These are phyloP conservation scores for Stenolophus ochropezus DNA, from an alignment of 2,888 invertebrate species.

Conservation along the genomic window DNA sequence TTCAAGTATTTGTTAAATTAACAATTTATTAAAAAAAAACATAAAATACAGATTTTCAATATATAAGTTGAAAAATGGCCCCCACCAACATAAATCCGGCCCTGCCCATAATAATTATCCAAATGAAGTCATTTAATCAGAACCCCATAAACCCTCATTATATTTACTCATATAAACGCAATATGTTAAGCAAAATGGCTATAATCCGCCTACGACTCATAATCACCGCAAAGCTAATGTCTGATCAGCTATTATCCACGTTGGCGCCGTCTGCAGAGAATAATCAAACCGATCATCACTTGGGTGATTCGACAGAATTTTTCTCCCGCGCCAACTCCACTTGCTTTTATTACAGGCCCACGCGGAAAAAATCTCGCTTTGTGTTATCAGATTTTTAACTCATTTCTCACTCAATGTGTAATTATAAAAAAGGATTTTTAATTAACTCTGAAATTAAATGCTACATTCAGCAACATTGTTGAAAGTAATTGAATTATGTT, in stretches of 20 bases:
- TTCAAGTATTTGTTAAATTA: too few species aligned
- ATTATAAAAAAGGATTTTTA: conserved; percentile 6
- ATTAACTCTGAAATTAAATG: conserved; percentile 7
- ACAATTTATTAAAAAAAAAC: too few species aligned
- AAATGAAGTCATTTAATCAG: conserved; percentile 10
- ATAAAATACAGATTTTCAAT: too few species aligned
- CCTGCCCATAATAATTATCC: not conserved
- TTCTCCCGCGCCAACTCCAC: not conserved
- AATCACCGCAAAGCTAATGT: conserved; percentile 14
- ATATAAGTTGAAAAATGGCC: too few species aligned
- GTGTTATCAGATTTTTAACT: conserved; percentile 20
- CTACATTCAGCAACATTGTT: not conserved
- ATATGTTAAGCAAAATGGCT: not conserved
- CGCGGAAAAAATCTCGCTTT: conserved; percentile 21
- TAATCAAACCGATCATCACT: conserved; percentile 34
- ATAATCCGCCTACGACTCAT: conserved; percentile 4
- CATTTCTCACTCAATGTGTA: conserved; percentile 4
- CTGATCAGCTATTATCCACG: conserved; percentile 14
- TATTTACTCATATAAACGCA: not conserved
- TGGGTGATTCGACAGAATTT: conserved; percentile 19
- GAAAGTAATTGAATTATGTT: not conserved
- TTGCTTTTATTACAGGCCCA: conserved; percentile 27
- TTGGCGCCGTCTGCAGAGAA: conserved; percentile 22
- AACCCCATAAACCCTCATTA: not conserved
- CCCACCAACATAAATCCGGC: too few species aligned